Evolutionary conservation across 2,888 invertebrate species (phyloP), one percentile per base, ranked within the genome.

Genomic region (Limnephilus rhombicus): DNA sequence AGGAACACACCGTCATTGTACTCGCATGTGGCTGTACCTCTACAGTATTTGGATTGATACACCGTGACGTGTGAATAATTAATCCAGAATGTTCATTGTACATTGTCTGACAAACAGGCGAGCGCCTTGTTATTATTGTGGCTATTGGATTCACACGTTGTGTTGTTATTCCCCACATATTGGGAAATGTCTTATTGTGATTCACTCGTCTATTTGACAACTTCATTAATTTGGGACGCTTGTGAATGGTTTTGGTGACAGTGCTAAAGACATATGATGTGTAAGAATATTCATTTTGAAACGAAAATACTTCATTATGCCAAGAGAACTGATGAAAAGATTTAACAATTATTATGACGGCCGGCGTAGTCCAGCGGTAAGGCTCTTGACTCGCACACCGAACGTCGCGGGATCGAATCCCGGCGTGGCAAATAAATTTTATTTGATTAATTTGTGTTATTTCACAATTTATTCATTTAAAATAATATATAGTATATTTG

Each of bases 1-100:
- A 83, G 82, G 13, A 34, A 31, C 82, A 82, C 34, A 82, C 34
- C 82, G 82, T 31, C 18, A 13, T 82, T 12, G 11, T 81, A n/a
- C n/a, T 29, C 15, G 82, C 34, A 34, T 18, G 34, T 82, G 34
- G 15, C 34, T 34, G 82, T 82, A 31, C 82, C 29, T 45, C 13
- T 34, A 86, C 86, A 86, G 9, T 86, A 29, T 49, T 24, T 86
- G 49, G 45, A 45, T 86, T 86, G 86, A 86, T 86, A 86, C 29
- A 49, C n/a, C 41, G 29, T 49, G 86, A 86, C 86, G 45, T 29
- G 86, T 9, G 86, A 86, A 49, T 86, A 86, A 49, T 86, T 86
- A 86, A 86, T 49, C 86, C 29, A 3, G 49, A 29, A 86, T 49
- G 41, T 45, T 45, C 45, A 86, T 29, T 29, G 41, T 29, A 45